A percentile compares a stretch with the other conserved stretches of the same genome.
Evolutionary conservation across 2,113 vertebrate species (phyloP).

Genomic region (Heloderma charlesbogerti): DNA sequence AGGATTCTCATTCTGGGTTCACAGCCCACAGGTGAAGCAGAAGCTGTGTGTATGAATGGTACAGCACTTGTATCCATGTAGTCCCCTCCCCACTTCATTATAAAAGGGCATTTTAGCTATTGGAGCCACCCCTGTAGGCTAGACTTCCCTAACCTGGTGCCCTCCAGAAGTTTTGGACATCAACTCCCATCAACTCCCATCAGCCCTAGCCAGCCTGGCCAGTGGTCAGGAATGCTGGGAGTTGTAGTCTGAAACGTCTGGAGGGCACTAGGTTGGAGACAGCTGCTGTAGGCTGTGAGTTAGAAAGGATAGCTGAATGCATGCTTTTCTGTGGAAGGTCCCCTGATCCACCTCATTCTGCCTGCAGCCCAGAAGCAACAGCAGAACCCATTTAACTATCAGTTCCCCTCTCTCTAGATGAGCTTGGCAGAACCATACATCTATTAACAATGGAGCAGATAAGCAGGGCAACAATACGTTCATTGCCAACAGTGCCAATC

Average conservation of each 20-base stretch:
- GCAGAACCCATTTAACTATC: neutral
- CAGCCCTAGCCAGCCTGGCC: too few species aligned
- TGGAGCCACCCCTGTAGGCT: neutral
- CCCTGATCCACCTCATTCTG: neutral
- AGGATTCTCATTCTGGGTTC: neutral
- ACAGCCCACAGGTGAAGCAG: neutral
- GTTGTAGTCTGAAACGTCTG: too few species aligned
- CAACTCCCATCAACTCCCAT: too few species aligned
- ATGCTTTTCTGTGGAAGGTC: too few species aligned
- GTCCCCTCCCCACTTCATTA: neutral
- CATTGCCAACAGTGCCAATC: neutral
- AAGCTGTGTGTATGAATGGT: neutral
- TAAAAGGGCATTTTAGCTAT: neutral
- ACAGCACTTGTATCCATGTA: neutral
- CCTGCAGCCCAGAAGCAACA: neutral
- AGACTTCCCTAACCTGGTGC: too few species aligned
- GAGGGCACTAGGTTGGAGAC: too few species aligned
- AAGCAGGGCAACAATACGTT: neutral
- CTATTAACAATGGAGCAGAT: neutral
- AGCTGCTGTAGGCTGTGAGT: neutral
- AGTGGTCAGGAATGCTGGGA: too few species aligned
- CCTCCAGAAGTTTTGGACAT: too few species aligned
- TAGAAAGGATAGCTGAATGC: too few species aligned
- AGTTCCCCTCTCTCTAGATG: neutral
- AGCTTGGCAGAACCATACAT: neutral